phyloP scores from a whole-genome alignment of 1,140 invertebrate genomes.

The Drosophila orosa region DNA sequence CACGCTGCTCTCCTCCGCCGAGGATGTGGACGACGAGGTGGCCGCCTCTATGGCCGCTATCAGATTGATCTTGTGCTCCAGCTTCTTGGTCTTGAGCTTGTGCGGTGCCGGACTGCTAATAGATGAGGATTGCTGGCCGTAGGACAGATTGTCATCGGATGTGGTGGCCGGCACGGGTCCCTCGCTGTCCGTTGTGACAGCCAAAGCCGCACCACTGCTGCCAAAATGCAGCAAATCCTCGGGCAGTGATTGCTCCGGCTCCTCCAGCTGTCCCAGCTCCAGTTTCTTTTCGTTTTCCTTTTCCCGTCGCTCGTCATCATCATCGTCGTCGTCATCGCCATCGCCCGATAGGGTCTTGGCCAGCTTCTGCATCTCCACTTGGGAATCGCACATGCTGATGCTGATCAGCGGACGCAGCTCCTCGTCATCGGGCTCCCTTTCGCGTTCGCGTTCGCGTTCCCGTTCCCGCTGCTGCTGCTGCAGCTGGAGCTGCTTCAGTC shows the following conservation, averaged over 20 bases:
- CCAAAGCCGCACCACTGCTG: conserved; percentile 41
- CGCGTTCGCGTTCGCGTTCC: conserved; percentile 15
- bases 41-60: conserved; percentile 81
- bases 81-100: conserved; percentile 79
- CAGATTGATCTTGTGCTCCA: conserved; percentile 81
- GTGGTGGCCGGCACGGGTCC: conserved; percentile 77
- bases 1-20: conserved; percentile 75
- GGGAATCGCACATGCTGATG: conserved; percentile 75
- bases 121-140: conserved; percentile 17
- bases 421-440: conserved; percentile 48
- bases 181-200: conserved; percentile 69
- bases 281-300: not conserved
- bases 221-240: conserved; percentile 68
- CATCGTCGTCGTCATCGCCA: conserved; percentile 1
- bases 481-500: conserved; percentile 53
- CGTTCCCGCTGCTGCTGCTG: conserved; percentile 38
- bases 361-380: conserved; percentile 38
- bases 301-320: not conserved
- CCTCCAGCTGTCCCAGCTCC: not conserved
- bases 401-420: conserved; percentile 67
- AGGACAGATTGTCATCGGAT: conserved; percentile 70
- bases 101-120: conserved; percentile 28
- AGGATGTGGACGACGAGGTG: conserved; percentile 78
- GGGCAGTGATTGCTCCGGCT: conserved; percentile 53
- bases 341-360: not conserved